Evolutionary conservation across 2,888 invertebrate genomes (phyloP).

Genomic region (Creontiades dilutus): DNA sequence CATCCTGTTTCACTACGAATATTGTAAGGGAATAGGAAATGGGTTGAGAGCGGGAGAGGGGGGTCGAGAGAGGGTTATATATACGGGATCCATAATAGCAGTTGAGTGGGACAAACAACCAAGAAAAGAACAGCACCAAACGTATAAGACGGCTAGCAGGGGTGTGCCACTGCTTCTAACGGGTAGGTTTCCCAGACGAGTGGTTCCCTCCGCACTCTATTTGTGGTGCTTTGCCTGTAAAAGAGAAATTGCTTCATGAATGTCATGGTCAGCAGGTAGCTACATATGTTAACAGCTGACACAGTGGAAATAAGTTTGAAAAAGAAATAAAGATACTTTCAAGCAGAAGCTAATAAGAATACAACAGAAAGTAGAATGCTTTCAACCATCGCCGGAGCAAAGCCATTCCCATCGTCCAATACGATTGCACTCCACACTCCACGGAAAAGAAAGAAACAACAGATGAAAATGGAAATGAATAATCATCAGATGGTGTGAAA

Average conservation of each 20-base stretch:
- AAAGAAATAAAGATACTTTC: no score
- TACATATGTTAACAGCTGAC: no score
- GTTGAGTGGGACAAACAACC: conserved; percentile 14
- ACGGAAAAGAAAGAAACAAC: no score
- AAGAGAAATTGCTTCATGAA: neutral
- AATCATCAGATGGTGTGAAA: no score
- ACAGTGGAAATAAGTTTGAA: no score
- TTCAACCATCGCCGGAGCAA: no score
- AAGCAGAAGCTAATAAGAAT: no score
- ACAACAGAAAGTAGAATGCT: no score
- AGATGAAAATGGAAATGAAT: no score
- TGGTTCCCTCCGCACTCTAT: neutral
- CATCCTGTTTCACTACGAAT: conserved; percentile 35
- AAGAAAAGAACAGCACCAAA: conserved; percentile 7
- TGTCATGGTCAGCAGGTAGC: no score
- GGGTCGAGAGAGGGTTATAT: neutral
- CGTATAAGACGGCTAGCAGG: neutral
- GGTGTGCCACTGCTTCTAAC: neutral
- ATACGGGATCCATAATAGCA: neutral
- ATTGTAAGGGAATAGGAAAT: neutral
- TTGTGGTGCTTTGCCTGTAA: conserved; percentile 52
- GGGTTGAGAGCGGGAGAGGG: conserved; percentile 8
- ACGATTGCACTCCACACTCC: no score
- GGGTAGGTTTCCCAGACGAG: neutral
- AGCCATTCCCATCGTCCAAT: no score